Base-by-base conservation (phyloP, 2,888 invertebrate genomes). In the Hydrotaea diabolus region DNA sequence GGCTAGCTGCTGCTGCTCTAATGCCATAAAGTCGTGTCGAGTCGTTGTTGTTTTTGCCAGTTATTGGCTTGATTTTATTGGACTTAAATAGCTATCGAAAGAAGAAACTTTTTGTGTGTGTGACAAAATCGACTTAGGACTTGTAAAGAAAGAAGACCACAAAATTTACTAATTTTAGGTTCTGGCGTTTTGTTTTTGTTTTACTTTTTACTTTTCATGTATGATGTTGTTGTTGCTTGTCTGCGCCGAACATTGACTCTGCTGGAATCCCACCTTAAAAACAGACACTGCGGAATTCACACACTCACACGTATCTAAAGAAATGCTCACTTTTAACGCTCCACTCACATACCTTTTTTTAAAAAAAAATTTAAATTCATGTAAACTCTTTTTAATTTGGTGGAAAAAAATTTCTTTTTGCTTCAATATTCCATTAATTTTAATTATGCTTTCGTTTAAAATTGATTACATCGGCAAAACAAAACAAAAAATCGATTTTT, bases 221-320 rank as follows among this genome's bases (percentile, higher is more conserved):
- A n/a, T n/a, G n/a, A n/a, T n/a, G 57, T 26, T 59, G 13, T 62
- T 62, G 31, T 62, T 2, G 19, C 39, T 23, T n/a, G 49, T 2
- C 59, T 59, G 9, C 15, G n/a, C 31, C 46, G 69, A 69, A 69
- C 69, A 69, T 69, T 69, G 69, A 69, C 69, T 69, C 23, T 31
- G 43, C 7, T 15, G 46, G 43, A 46, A 69, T 69, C 69, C 69
- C 69, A 69, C 69, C 66, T 66, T 66, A 66, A 66, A 66, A 66
- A 23, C 59, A 62, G n/a, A 62, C 62, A 62, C 62, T 31, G 31
- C 8, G 62, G 62, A 62, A 69, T 43, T 69, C n/a, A 46, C 69
- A 69, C 69, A 69, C 46, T n/a, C 31, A 9, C 49, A 49, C 2
- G 4, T n/a, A 62, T n/a, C n/a, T n/a, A n/a, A n/a, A n/a, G n/a